Evolutionary conservation across 37 sponge, comb jelly and placozoan genomes (phyloP).

Genomic region (Theonella swinhoei): DNA sequence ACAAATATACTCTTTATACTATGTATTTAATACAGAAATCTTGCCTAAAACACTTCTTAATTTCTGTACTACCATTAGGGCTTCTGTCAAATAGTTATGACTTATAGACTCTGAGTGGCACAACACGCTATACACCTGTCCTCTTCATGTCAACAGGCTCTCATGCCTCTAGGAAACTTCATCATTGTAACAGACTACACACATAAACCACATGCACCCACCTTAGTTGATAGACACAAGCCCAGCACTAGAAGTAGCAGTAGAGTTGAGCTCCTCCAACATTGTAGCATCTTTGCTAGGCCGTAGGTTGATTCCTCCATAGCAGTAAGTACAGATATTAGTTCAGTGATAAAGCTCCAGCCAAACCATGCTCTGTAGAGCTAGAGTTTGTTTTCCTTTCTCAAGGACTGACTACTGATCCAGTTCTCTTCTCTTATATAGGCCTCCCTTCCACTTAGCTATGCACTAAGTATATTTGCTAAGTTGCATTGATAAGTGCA

Average conservation of each 20-base stretch:
- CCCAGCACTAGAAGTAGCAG: neutral
- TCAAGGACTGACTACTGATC: neutral
- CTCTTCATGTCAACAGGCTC: too few species aligned
- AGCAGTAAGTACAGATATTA: too few species aligned
- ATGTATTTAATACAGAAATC: too few species aligned
- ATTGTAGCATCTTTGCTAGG: constrained; percentile 3
- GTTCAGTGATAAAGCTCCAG: neutral
- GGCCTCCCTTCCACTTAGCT: neutral
- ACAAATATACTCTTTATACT: too few species aligned
- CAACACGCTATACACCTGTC: too few species aligned
- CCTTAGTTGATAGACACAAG: neutral
- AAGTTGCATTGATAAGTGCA: neutral
- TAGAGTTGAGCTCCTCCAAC: neutral
- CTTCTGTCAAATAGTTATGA: too few species aligned
- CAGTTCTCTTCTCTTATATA: neutral
- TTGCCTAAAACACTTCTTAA: too few species aligned
- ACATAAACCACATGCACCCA: neutral
- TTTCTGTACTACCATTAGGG: too few species aligned
- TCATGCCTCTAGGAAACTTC: too few species aligned
- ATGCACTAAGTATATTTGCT: neutral
- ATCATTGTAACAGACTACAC: too few species aligned
- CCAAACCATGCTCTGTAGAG: neutral
- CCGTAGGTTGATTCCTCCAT: too few species aligned
- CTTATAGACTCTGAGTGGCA: too few species aligned
- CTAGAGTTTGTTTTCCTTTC: neutral